phyloP scores from a whole-genome alignment of 2,113 vertebrate species.

The Nannospalax galili region DNA sequence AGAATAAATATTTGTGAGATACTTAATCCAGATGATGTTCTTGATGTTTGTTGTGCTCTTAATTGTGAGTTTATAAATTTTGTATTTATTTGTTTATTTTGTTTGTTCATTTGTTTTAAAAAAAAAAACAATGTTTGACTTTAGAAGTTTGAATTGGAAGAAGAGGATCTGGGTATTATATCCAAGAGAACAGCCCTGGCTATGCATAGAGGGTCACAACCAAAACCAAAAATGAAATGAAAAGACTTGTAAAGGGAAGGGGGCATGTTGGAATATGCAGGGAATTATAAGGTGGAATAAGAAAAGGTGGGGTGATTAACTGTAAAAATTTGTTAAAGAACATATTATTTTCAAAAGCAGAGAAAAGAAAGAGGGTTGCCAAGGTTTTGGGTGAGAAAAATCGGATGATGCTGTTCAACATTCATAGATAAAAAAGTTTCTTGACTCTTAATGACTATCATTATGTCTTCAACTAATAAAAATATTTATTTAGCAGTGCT shows the following conservation, averaged over 20 bases:
- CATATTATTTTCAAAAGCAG: neutral
- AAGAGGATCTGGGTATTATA: neutral
- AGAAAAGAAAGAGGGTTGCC: neutral
- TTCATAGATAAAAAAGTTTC: neutral
- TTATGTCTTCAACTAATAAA: too few species aligned
- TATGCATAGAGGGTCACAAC: neutral
- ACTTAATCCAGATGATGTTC: neutral
- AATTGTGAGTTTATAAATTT: too few species aligned
- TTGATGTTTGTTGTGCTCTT: neutral
- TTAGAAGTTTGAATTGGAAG: neutral
- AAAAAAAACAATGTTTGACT: neutral
- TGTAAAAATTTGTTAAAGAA: neutral
- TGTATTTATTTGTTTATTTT: too few species aligned
- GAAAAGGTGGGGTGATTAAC: neutral
- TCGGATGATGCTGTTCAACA: neutral
- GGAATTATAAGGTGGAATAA: too few species aligned
- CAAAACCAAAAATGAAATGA: neutral
- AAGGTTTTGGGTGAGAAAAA: accelerated
- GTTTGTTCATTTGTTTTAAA: neutral
- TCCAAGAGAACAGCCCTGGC: too few species aligned
- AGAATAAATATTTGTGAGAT: too few species aligned
- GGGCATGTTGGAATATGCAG: accelerated
- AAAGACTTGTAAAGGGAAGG: neutral
- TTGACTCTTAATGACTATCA: too few species aligned
- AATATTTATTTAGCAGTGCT: too few species aligned